Conservation (phyloP, 1,140 invertebrate genomes). For the Megalonaias nervosa region DNA sequence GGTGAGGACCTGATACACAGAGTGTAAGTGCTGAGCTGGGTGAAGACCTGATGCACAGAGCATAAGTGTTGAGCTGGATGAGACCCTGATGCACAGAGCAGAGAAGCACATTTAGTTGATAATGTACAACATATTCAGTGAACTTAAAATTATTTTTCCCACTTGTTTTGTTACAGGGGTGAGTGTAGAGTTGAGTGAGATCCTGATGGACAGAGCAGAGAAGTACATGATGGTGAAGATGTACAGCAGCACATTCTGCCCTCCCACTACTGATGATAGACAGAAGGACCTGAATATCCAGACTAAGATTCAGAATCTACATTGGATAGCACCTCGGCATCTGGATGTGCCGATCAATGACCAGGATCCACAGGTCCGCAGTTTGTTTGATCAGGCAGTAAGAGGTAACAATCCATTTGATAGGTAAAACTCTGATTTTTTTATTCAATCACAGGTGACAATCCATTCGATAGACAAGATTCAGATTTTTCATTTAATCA, state of each 20-base stretch:
- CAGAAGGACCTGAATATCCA: conserved; percentile 94
- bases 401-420: conserved; percentile 69
- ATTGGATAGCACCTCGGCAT: conserved; percentile 96
- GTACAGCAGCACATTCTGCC: conserved; percentile 87
- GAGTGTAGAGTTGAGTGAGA: conserved; percentile 82
- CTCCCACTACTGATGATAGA: conserved; percentile 89
- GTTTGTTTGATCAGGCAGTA: conserved; percentile 92
- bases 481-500: conserved; percentile 91
- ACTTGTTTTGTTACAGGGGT: conserved; percentile 39
- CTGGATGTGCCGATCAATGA: conserved; percentile 93
- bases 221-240: conserved; percentile 90
- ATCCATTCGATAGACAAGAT: no score
- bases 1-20: no score
- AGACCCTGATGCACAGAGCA: no score
- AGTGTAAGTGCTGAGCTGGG: no score
- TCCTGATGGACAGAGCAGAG: conserved; percentile 91
- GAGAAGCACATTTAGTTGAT: no score
- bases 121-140: no score
- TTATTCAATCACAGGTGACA: no score
- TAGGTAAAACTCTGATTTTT: no score
- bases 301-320: conserved; percentile 87
- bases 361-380: conserved; percentile 84
- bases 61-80: no score
- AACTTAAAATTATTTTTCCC: no score
- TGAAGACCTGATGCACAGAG: no score